Base-by-base conservation (phyloP, 2,888 invertebrate genomes). In the Abrostola tripartita region DNA sequence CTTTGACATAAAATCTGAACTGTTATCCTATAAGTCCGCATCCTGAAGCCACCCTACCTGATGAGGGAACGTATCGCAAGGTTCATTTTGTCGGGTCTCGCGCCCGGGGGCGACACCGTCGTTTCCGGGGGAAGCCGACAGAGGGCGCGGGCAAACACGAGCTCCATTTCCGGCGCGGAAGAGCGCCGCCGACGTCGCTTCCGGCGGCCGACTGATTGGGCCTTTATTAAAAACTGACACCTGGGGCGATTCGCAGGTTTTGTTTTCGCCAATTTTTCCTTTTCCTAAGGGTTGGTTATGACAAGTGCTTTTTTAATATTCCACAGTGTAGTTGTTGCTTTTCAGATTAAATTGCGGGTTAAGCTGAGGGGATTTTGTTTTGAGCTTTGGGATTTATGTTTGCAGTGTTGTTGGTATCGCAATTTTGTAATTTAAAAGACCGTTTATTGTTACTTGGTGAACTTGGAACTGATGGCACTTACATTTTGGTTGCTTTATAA, bases 181-280 rank as follows among this genome's bases (percentile, higher is more conserved):
- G 88, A 88, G 83, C 82, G 85, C 83, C 87, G 87, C 79, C 86
- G 90, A 88, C 88, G 85, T 82, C 85, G 85, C 89, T 80, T 93
- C 93, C 93, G 93, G 88, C 86, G 82, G 84, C 80, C 84, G 92
- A 91, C 92, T 94, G 94, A 93, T 94, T 93, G 93, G 91, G 85
- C 84, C 90, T 92, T 93, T 94, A 94, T 94, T 94, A 94, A 94
- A 94, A 93, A 91, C 90, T 89, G 92, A 92, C 93, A 93, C 94
- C 93, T 93, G 90, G 85, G 93, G 93, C 92, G 84, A 81, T 90
- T 71, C 76, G 64, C 62, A 49, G 65, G 71, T 64, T 81, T 78
- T 78, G 75, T 79, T 81, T 79, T 71, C 68, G 69, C 63, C 62
- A 68, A 64, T 71, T 76, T 79, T 74, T 71, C 67, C 72, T 74